These are phyloP conservation scores for Pinctada fucata DNA, from an alignment of 2,888 invertebrate species.

Conservation along the genomic window DNA sequence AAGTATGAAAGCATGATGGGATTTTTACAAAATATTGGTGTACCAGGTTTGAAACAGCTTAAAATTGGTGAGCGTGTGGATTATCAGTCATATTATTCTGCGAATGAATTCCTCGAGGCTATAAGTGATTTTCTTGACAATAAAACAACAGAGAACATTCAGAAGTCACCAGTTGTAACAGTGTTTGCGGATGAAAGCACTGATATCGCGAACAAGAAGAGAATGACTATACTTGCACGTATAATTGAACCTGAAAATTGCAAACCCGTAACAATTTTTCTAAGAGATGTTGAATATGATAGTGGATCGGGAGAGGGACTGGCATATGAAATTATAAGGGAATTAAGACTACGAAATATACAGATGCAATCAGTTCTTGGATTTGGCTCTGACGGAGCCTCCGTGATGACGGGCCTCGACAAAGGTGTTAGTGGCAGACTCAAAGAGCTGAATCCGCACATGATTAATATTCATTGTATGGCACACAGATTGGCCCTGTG, in stretches of 20 bases:
- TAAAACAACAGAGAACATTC: slow-evolving; percentile 10
- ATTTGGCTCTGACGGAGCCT: not conserved
- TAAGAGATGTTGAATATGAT: slow-evolving; percentile 28
- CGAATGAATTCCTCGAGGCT: not conserved
- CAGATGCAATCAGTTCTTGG: not conserved
- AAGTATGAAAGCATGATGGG: not conserved
- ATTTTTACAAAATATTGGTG: not conserved
- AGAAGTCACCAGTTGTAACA: slow-evolving; percentile 28
- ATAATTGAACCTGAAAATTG: slow-evolving; percentile 29
- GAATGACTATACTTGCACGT: slow-evolving; percentile 13
- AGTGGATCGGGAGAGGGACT: slow-evolving; percentile 21
- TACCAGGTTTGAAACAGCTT: not conserved
- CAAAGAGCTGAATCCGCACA: slow-evolving; percentile 28
- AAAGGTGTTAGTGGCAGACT: slow-evolving; percentile 37
- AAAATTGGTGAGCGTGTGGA: not conserved
- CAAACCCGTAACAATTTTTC: slow-evolving; percentile 15
- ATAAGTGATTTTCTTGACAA: not conserved
- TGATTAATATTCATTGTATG: slow-evolving; percentile 38
- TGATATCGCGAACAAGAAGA: slow-evolving; percentile 33
- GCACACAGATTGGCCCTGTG: slow-evolving; percentile 42
- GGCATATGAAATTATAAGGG: not conserved
- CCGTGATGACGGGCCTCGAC: slow-evolving; percentile 32
- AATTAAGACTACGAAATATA: not conserved
- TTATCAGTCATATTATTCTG: not conserved
- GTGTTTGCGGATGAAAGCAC: slow-evolving; percentile 39